These are phyloP conservation scores for Brachyhypopomus occidentalis DNA, from an alignment of 2,113 vertebrate species.

Conservation along the genomic window DNA sequence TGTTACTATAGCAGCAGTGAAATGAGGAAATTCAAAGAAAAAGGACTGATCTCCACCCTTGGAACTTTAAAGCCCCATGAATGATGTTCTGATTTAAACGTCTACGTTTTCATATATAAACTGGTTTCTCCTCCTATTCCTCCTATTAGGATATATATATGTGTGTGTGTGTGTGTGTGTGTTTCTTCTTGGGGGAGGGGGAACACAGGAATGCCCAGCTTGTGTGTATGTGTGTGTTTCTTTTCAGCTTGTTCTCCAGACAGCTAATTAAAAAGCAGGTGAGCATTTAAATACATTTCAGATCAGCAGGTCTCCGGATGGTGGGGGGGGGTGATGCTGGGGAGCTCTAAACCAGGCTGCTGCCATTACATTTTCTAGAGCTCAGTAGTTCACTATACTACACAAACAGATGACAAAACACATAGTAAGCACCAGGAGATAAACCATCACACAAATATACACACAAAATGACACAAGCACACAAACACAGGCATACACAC, in stretches of 20 bases:
- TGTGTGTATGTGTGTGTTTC: conserved; percentile 51
- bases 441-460: too few relatives aligned
- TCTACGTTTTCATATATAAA: too few relatives aligned
- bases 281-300: conserved; percentile 73
- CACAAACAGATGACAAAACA: conserved; percentile 20
- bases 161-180: conserved; percentile 30
- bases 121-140: too few relatives aligned
- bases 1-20: too few relatives aligned
- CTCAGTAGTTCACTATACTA: conserved; percentile 59
- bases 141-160: not conserved
- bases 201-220: conserved; percentile 72
- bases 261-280: conserved; percentile 76
- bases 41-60: too few relatives aligned
- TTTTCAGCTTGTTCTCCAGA: conserved; percentile 68
- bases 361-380: conserved; percentile 73
- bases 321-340: conserved; percentile 50
- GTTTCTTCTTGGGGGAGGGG: conserved; percentile 6
- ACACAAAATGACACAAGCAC: too few relatives aligned
- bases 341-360: conserved; percentile 62
- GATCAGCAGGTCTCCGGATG: conserved; percentile 79
- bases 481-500: conserved; percentile 16
- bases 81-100: too few relatives aligned
- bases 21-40: too few relatives aligned
- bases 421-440: conserved; percentile 52
- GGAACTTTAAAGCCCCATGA: too few relatives aligned